These are phyloP conservation scores for Drosophila differens DNA, from an alignment of 2,888 invertebrate genomes.

Conservation along the genomic window DNA sequence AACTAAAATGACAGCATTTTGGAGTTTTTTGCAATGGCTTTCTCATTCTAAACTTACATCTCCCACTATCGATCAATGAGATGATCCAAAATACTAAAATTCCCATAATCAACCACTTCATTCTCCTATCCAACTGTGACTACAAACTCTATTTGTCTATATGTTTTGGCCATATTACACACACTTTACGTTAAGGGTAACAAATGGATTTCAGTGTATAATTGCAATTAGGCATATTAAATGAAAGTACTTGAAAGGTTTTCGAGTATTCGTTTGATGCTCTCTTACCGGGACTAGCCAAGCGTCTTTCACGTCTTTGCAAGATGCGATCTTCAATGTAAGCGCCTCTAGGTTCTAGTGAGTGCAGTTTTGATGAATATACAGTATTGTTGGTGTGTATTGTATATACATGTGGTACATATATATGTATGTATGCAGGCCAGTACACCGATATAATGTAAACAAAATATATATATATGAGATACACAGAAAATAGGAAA, in stretches of 20 bases:
- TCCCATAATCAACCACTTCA: conserved; percentile 30
- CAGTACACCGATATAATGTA: conserved; percentile 53
- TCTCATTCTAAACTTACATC: conserved; percentile 24
- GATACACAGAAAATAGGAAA: conserved; percentile 44
- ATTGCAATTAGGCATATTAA: conserved; percentile 4
- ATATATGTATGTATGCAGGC: conserved; percentile 39
- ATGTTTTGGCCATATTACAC: no score
- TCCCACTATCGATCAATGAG: not conserved
- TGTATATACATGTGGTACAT: conserved; percentile 41
- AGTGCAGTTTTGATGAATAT: conserved; percentile 45
- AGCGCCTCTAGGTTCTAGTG: conserved; percentile 79
- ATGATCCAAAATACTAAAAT: conserved; percentile 22
- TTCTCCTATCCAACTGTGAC: not conserved
- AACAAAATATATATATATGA: conserved; percentile 39
- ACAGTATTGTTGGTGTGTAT: conserved; percentile 35
- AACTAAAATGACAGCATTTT: conserved; percentile 12
- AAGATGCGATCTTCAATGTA: conserved; percentile 85
- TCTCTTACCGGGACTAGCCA: conserved; percentile 85
- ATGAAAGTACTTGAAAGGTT: conserved; percentile 29
- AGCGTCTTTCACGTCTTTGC: conserved; percentile 84
- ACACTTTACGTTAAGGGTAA: not conserved
- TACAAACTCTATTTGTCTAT: not conserved
- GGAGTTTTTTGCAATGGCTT: no score
- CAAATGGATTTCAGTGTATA: conserved; percentile 31
- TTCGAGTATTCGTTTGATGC: conserved; percentile 2